Conservation (phyloP, 1,140 invertebrate species). For the Argopecten irradians region DNA sequence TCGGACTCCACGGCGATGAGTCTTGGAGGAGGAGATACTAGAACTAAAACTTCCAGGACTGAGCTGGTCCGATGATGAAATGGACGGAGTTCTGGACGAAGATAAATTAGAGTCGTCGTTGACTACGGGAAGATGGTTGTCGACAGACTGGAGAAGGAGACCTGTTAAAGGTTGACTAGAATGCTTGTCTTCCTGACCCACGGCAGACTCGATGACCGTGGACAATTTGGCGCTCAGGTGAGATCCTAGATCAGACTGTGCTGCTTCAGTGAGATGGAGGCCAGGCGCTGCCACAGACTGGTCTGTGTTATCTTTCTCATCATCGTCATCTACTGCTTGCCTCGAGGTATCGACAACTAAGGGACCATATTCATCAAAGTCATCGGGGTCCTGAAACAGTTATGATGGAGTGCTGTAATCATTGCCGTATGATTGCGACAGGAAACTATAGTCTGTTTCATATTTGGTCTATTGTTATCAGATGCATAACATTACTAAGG, state of each 20-base stretch:
- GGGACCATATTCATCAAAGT: constrained; percentile 52
- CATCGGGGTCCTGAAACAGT: constrained; percentile 50
- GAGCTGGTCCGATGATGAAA: constrained; percentile 38
- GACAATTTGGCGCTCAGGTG: neutral
- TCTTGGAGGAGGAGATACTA: constrained; percentile 48
- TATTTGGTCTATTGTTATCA: constrained; percentile 3
- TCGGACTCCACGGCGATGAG: constrained; percentile 46
- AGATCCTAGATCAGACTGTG: neutral
- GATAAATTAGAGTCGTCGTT: neutral
- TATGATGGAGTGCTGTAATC: constrained; percentile 39
- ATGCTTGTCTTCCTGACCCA: neutral
- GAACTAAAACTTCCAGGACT: constrained; percentile 48
- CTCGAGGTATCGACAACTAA: constrained; percentile 53
- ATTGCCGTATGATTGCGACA: constrained; percentile 46
- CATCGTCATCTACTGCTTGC: constrained; percentile 39
- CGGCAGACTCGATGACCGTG: neutral
- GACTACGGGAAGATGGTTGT: neutral
- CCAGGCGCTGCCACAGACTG: neutral
- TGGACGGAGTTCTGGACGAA: constrained; percentile 40
- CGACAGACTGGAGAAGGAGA: neutral
- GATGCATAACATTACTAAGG: neutral
- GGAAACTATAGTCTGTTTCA: neutral
- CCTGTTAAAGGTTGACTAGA: neutral
- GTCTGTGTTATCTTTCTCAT: constrained; percentile 27
- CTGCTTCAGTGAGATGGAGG: neutral